Base-by-base conservation (phyloP, 2,797 vertebrate genomes). In the Zalophus californianus region DNA sequence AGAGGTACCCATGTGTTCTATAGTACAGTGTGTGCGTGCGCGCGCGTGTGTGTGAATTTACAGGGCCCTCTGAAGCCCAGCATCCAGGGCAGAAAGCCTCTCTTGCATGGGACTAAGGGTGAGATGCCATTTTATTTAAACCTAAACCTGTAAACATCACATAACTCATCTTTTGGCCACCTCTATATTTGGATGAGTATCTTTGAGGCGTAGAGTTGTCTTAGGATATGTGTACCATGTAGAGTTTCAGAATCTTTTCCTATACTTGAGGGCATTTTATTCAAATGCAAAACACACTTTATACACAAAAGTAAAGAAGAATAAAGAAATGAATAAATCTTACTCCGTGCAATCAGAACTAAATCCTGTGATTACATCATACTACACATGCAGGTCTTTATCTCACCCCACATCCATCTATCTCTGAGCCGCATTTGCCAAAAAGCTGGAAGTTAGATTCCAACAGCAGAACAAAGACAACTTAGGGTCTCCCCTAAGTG, bases 371-470 rank as follows among this genome's bases (percentile, higher is more conserved):
- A 97, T 82, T 95, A 72, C 25, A 2, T 93, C 85, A 50, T 0
- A 93, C 27, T 56, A 56, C 96, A 98, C 64, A 98, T 23, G 10
- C 38, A 62, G 91, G 66, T 96, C 96, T 97, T 96, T 90, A 86
- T 96, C 96, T 79, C 88, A 83, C 82, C 73, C 91, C 80, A 73
- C 94, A 89, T 94, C 56, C 14, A 35, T 95, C 93, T 85, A 94
- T 50, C 90, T 77, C 50, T 41, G 96, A 91, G 41, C 50, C 91
- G 77, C 66, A 38, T 50, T 50, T 70, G 97, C 91, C 95, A 96
- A 94, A 95, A 98, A 96, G 91, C 82, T 75, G 58, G 96, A 95
- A 98, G 97, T 97, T 97, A 66, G 87, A 92, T n/a, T 98, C 96
- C 92, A 96, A 98, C 97, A 96, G 96, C 35, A 97, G 97, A 96